A percentile compares a stretch with the other conserved stretches of the same genome.
phyloP scores from a whole-genome alignment of 2,797 vertebrate genomes.

The Nasua narica region DNA sequence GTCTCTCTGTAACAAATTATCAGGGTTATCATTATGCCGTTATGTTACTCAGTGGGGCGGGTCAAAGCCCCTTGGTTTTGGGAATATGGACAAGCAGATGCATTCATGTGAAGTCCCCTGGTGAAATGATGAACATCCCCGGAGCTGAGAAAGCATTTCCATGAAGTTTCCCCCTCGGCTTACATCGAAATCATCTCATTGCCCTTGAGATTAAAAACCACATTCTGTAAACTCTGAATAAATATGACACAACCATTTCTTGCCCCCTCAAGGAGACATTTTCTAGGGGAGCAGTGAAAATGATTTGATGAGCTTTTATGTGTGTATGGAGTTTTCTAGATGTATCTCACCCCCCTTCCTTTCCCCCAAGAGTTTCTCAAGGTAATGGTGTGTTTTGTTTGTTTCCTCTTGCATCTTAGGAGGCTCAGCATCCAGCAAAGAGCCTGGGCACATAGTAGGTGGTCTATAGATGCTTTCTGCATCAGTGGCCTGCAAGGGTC shows the following conservation, averaged over 20 bases:
- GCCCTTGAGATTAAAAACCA: neutral
- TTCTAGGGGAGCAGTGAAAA: neutral
- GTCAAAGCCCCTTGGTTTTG: neutral
- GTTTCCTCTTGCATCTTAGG: neutral
- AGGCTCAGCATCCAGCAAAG: neutral
- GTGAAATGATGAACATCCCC: neutral
- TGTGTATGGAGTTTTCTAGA: neutral
- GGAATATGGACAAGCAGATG: neutral
- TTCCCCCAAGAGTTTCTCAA: neutral
- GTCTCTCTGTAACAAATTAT: neutral
- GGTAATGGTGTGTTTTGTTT: neutral
- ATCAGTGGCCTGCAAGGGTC: neutral
- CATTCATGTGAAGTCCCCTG: neutral
- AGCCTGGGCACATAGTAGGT: neutral
- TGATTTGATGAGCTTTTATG: slow-evolving; percentile 5
- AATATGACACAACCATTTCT: neutral
- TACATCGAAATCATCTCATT: neutral
- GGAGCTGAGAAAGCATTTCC: neutral
- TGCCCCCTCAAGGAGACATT: neutral
- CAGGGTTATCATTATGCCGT: neutral
- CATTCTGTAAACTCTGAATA: neutral
- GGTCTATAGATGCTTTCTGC: neutral
- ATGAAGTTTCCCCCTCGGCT: neutral
- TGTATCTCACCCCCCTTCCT: neutral
- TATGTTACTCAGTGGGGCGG: fast-evolving